Evolutionary conservation across 2,888 invertebrate genomes (phyloP), one percentile per base, ranked within the genome.

Genomic region (Operophtera brumata): DNA sequence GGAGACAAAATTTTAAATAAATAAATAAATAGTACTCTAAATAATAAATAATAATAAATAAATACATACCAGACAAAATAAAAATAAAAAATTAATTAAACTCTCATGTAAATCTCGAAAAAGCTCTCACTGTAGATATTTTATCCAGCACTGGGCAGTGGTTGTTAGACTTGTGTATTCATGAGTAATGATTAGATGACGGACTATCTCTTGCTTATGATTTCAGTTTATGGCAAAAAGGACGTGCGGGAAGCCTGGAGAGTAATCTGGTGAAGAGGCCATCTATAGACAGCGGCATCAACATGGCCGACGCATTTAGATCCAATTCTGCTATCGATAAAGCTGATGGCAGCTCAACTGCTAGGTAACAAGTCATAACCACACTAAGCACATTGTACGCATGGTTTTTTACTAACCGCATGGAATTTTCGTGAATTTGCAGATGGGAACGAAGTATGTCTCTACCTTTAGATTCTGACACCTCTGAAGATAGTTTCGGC

Each of bases 271-370:
- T 94, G 28, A 95, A 95, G 73, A 86, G 95, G 47, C 94, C 95
- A 0, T 95, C 95, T 0, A 93, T 95, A 36, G 95, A 95, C 71
- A 95, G 95, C 69, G 95, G 95, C 9, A 95, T 95, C 63, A 94
- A 95, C 65, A 93, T 95, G 92, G 93, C 90, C 0, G 89, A 90
- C 30, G 86, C 89, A 0, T 90, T 89, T 54, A 88, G 77, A 80
- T 92, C 83, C 62, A 91, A 69, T 66, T 87, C 89, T 3, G 82
- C 83, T 20, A 84, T 82, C 26, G 89, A 90, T 47, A 88, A 82
- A 57, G 65, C 76, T 35, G 89, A 87, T 30, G 83, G 85, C 51
- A 90, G 82, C 60, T 82, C 88, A 1, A 80, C 91, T 14, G 83
- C 91, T 47, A 87, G 91, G 84, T 91, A 80, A 70, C 66, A 63